phyloP scores from a whole-genome alignment of 1,140 invertebrate genomes.

The Thalassaphorura encarpata region DNA sequence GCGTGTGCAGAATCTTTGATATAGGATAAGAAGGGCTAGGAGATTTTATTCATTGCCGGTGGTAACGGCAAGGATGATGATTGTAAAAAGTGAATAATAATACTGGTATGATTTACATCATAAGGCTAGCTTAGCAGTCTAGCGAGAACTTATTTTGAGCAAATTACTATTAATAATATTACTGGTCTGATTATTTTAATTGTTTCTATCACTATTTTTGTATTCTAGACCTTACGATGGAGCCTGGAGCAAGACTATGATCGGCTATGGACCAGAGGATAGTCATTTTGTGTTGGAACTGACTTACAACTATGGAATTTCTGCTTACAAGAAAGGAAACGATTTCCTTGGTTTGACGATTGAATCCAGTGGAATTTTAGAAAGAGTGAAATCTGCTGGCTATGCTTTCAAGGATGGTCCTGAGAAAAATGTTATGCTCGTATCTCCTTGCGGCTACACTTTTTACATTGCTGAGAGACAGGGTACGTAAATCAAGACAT shows the following conservation, averaged over 20 bases:
- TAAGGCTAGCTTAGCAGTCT: no score
- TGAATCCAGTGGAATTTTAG: conserved; percentile 60
- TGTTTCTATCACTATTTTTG: conserved; percentile 5
- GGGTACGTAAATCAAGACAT: conserved; percentile 49
- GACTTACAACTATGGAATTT: conserved; percentile 94
- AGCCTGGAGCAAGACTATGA: conserved; percentile 98
- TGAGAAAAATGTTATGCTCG: conserved; percentile 47
- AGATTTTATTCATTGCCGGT: neutral
- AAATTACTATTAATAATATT: neutral
- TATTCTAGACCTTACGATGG: conserved; percentile 78
- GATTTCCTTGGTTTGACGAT: conserved; percentile 62
- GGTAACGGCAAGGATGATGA: no score
- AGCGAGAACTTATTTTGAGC: no score
- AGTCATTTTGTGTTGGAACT: conserved; percentile 92
- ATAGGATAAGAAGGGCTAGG: no score
- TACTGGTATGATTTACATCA: neutral
- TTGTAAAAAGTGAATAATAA: no score
- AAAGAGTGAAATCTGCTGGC: conserved; percentile 54
- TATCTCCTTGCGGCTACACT: conserved; percentile 84
- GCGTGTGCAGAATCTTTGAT: no score
- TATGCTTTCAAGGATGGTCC: conserved; percentile 56
- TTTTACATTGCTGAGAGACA: conserved; percentile 69
- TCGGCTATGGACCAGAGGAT: conserved; percentile 93
- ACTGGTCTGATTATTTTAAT: neutral
- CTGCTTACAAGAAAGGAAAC: conserved; percentile 53